Percentiles rank a stretch among this genome's conserved stretches.
Evolutionary conservation across 2,888 invertebrate species (phyloP).

Genomic region (Tetragonisca angustula): DNA sequence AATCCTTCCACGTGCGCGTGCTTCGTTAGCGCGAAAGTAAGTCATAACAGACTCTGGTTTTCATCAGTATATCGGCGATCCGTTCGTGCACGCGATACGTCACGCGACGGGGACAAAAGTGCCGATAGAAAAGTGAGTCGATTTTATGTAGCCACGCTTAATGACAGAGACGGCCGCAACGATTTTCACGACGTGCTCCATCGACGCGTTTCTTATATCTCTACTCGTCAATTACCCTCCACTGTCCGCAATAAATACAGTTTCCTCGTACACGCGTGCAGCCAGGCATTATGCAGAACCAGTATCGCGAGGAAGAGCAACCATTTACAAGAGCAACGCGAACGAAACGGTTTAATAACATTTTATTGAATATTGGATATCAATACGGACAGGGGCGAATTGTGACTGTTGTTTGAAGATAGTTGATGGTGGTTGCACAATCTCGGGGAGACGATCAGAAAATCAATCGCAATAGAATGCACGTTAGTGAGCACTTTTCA

Average conservation of each 20-base stretch:
- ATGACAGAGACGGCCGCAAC: slow-evolving; percentile 19
- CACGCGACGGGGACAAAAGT: slow-evolving; percentile 26
- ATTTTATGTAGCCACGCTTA: slow-evolving; percentile 18
- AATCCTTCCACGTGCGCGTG: neutral
- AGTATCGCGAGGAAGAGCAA: slow-evolving; percentile 1
- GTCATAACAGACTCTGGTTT: neutral
- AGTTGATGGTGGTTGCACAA: neutral
- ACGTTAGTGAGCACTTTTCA: neutral
- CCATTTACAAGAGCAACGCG: slow-evolving; percentile 20
- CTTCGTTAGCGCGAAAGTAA: slow-evolving; percentile 11
- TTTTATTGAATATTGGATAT: neutral
- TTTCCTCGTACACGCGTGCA: slow-evolving; percentile 35
- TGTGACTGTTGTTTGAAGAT: neutral
- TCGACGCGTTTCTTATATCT: slow-evolving; percentile 39
- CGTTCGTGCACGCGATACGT: slow-evolving; percentile 13
- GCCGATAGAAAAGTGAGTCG: slow-evolving; percentile 33
- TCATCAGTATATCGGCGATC: neutral
- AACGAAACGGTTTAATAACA: neutral
- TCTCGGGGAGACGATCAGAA: neutral
- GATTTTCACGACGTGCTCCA: slow-evolving; percentile 27
- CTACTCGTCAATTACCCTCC: slow-evolving; percentile 39
- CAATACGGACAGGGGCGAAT: neutral
- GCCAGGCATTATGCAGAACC: slow-evolving; percentile 27
- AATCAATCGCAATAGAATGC: neutral
- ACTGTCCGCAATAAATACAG: slow-evolving; percentile 30